Base-by-base conservation (phyloP, 2,113 vertebrate species). In the Nothobranchius kuhntae region DNA sequence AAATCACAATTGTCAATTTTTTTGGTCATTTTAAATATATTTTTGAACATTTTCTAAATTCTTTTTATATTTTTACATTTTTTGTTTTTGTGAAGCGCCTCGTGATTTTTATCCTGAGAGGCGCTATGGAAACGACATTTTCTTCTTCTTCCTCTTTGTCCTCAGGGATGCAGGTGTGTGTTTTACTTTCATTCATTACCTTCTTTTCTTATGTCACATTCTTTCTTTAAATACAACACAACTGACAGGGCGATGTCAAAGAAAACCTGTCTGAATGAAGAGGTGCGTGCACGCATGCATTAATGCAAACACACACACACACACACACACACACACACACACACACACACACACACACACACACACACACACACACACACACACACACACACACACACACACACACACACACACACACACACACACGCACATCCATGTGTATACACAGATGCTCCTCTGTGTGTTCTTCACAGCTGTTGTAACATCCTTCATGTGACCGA, bases 391-490 rank as follows among this genome's bases (percentile, higher is more conserved):
- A 21, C 21, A 21, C 21, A 21, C 21, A 21, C 21, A 21, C 21
- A 21, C 21, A 21, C 21, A 21, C 21, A 21, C 21, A 21, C 21
- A 21, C 21, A 21, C 21, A 21, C 21, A 21, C 21, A 21, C 21
- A 35, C 62, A 73, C 15, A 54, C 36, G 5, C 47, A 36, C 26
- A 8, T 15, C 68, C 50, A 47, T 57, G 50, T 15, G 7, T 30
- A 24, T 35, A 55, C 74, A 83, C 82, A 84, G 86, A 87, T 80
- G 76, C 71, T 71, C 71, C 72, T 77, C 75, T 89, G 82, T 87
- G 81, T 78, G 72, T 15, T 61, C 61, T 55, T 75, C 86, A 81
- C 85, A 86, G 75, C 80, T 86, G 85, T 72, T 80, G 53, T 73
- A 53, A 57, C 71, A 79, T 71, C 74, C 54, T 80, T 68, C 86